Conservation (phyloP, 2,888 invertebrate genomes). For the Syrphus vitripennis region DNA sequence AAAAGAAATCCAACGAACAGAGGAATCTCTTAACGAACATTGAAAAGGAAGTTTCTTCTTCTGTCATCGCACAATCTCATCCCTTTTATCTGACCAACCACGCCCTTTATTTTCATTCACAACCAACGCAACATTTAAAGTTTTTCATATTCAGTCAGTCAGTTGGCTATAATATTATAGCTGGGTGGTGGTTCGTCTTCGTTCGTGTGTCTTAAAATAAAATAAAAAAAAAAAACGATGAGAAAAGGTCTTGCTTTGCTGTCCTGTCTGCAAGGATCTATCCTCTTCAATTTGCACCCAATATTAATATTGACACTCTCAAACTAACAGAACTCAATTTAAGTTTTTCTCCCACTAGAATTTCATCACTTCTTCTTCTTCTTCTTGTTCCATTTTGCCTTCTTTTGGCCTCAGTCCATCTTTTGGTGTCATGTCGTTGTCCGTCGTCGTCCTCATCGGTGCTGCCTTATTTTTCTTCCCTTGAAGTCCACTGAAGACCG, state of each 20-base stretch:
- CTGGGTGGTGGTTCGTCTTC: background rate
- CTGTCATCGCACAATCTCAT: conserved; percentile 14
- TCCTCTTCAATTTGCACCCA: conserved; percentile 68
- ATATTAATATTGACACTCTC: conserved; percentile 70
- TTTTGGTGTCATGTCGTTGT: background rate
- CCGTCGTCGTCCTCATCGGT: no score
- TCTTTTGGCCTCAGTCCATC: conserved; percentile 3
- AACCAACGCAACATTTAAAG: conserved; percentile 12
- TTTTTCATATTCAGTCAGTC: background rate
- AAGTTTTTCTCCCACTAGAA: conserved; percentile 45
- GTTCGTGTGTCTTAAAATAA: background rate
- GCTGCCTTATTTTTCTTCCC: conserved; percentile 1
- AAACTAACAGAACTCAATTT: conserved; percentile 67
- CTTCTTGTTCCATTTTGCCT: background rate
- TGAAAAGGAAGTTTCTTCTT: conserved; percentile 41
- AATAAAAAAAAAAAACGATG: no score
- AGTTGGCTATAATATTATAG: no score
- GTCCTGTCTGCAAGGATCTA: conserved; percentile 45
- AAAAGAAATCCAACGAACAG: background rate
- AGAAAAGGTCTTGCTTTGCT: background rate
- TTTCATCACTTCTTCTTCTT: background rate
- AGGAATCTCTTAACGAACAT: conserved; percentile 5
- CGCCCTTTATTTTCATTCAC: conserved; percentile 42
- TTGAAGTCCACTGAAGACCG: conserved; percentile 14
- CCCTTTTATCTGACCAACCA: conserved; percentile 38